Base-by-base conservation (phyloP, 2,888 invertebrate genomes). In the Drosophila mayaguana region DNA sequence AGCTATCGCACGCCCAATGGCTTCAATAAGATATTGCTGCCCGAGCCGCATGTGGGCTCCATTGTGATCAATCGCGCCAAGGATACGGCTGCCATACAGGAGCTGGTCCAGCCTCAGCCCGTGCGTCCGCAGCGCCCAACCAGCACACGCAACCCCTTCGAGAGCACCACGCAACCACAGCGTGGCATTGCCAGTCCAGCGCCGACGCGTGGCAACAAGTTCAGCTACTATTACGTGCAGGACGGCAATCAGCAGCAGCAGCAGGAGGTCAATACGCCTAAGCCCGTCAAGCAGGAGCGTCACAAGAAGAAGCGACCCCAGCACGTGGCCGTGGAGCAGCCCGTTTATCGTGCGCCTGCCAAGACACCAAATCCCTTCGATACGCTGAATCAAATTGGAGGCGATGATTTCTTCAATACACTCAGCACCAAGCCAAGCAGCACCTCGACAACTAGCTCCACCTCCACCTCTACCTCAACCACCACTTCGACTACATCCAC, bases 21-120 rank as follows among this genome's bases (percentile, higher is more conserved):
- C 4, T 97, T 96, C 89, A 96, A 96, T 0, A 97, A 97, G 93
- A 97, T 97, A 74, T 95, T 97, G 0, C 95, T 97, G 90, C 97
- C 97, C 0, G 96, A 97, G 16, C 97, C 97, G 0, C 97, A 97
- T 84, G 97, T 97, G 0, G 97, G 97, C 1, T 97, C 97, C 0
- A 96, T 97, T 5, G 96, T 97, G 0, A 94, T 97, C 2, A 95
- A 96, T 81, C 94, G 94, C 0, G 83, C 83, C 20, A 89, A 88
- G 72, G 83, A 83, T 14, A 66, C 57, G 12, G 48, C 11, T 1
- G 28, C 62, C 11, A 45, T 55, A 3, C 65, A 66, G 42, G 66
- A 75, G 53, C 43, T 55, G 5, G 45, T 59, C 3, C 75, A 62
- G 43, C 63, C 83, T 2, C 51, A 80, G 14, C 55, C 65, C 8